Evolutionary conservation across 2,113 vertebrate species (phyloP).

Genomic region (Archocentrus centrarchus): DNA sequence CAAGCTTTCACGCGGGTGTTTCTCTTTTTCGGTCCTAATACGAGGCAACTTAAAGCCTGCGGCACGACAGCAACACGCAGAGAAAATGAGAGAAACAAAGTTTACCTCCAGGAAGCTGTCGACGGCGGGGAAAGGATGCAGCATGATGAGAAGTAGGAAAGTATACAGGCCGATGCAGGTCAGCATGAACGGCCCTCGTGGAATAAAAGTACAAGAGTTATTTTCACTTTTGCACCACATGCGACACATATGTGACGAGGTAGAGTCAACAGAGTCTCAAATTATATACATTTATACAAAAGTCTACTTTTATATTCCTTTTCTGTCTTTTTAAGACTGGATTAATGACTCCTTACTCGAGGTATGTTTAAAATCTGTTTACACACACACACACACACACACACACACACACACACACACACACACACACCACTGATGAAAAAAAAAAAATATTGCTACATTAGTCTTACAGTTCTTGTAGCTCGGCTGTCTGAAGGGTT

Average conservation of each 20-base stretch:
- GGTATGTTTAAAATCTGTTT: neutral
- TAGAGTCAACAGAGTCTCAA: too few relatives aligned
- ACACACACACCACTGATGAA: neutral
- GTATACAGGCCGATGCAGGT: slow-evolving; percentile 70
- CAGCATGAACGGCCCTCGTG: slow-evolving; percentile 80
- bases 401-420: too few relatives aligned
- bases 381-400: neutral
- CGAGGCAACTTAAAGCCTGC: neutral
- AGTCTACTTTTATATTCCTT: neutral
- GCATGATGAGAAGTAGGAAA: slow-evolving; percentile 89
- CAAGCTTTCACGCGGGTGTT: neutral
- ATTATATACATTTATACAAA: neutral
- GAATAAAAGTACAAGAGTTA: neutral
- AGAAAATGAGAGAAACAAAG: neutral
- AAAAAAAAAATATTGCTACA: neutral
- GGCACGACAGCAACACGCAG: neutral
- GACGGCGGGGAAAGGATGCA: slow-evolving; percentile 86
- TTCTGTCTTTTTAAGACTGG: neutral
- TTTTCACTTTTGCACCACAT: neutral
- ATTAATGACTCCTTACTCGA: too few relatives aligned
- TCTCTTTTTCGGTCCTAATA: neutral
- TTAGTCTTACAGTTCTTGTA: slow-evolving; percentile 91
- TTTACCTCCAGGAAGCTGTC: slow-evolving; percentile 90
- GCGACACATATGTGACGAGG: too few relatives aligned
- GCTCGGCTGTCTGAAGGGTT: slow-evolving; percentile 95